Evolutionary conservation across 2,113 vertebrate genomes (phyloP), one percentile per base, ranked within the genome.

Genomic region (Spizaetus ornatus): DNA sequence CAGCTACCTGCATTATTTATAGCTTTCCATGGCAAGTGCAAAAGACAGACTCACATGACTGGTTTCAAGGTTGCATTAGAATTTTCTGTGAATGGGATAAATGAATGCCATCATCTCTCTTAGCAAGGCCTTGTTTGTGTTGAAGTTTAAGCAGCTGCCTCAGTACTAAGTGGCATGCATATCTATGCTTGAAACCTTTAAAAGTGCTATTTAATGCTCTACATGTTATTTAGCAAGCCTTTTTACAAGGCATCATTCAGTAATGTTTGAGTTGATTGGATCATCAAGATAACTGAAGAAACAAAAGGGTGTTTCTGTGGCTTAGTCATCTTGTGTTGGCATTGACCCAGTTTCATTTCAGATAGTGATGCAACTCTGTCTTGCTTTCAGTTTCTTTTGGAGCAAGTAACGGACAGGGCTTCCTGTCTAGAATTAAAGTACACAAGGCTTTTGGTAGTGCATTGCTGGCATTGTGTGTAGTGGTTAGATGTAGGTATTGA

Each of bases 361-460:
- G 83, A 58, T 80, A 27, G 82, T 86, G 73, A 72, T 85, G 86
- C 73, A 91, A 69, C 34, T 82, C 23, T 59, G 42, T 65, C 65
- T 89, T 0, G 4, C 81, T 94, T 96, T 91, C 90, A 61, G 86
- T 97, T 96, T 97, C 95, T 93, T 96, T 94, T 85, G 74, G 88
- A 20, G 62, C 34, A 76, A 1, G 31, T 76, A 56, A 71, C 0
- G 7, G 66, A 53, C 15, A 18, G 61, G 36, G 27, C 73, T 91
- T 84, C 66, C 48, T 59, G n/a, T 76, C 32, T 69, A 47, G 43
- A 91, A 29, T 61, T 72, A n/a, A 67, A 90, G 43, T 58, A 48
- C 18, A 11, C 2, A 11, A n/a, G 45, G 34, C 34, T 88, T 87
- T 73, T 31, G n/a, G 16, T 76, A 58, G 70, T 62, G 52, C 10